Conservation (phyloP, 2,113 vertebrate species). For the Toxotes chatareus region DNA sequence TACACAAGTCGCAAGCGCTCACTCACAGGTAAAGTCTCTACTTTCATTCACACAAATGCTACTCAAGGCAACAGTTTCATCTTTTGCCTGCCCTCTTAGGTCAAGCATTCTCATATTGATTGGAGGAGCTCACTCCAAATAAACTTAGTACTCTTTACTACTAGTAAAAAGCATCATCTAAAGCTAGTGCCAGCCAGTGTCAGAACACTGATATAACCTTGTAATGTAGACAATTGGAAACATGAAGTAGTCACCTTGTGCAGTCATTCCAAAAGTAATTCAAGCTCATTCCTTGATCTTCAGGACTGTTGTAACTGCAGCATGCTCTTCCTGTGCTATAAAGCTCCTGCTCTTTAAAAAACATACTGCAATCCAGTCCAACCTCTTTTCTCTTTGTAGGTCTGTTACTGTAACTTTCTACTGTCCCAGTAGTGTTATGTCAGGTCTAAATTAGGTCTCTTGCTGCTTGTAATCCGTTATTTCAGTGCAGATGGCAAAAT, state of each 20-base stretch:
- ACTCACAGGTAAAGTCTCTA: conserved; percentile 86
- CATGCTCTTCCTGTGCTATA: neutral
- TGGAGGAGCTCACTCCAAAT: neutral
- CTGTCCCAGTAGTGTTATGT: conserved; percentile 39
- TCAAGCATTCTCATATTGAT: conserved; percentile 1
- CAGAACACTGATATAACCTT: neutral
- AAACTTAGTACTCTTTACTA: neutral
- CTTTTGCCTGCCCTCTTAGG: neutral
- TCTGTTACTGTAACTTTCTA: conserved; percentile 27
- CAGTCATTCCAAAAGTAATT: no score
- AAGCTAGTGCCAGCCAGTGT: no score
- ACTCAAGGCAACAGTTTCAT: conserved; percentile 10
- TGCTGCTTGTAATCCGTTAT: conserved; percentile 64
- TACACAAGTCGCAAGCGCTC: conserved; percentile 85
- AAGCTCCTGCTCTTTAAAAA: conserved; percentile 1
- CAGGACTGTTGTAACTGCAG: neutral
- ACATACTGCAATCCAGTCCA: neutral
- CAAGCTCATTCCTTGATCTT: neutral
- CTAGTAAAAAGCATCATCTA: neutral
- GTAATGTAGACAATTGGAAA: neutral
- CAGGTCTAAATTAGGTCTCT: conserved; percentile 56
- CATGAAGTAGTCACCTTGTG: neutral
- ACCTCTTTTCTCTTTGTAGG: neutral
- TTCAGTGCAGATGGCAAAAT: conserved; percentile 72
- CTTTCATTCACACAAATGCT: neutral